A percentile compares a stretch with the other conserved stretches of the same genome.
These are phyloP conservation scores for Bubalus kerabau DNA, from an alignment of 2,113 vertebrate species.

Conservation along the genomic window DNA sequence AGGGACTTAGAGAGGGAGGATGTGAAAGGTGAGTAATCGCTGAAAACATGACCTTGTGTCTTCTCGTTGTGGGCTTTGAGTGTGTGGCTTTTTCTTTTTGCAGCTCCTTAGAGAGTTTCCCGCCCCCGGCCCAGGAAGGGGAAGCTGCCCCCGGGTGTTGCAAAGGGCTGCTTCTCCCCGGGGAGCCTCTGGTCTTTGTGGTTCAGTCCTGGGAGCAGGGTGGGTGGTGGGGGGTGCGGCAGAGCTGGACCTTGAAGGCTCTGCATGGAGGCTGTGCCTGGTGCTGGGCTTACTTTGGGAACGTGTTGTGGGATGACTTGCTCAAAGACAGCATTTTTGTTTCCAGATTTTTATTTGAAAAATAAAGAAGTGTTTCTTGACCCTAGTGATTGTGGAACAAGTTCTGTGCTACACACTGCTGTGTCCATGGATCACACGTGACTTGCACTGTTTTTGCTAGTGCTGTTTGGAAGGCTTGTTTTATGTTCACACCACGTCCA, in stretches of 20 bases:
- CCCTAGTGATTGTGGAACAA: rapidly evolving
- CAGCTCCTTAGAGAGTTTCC: conserved; percentile 10
- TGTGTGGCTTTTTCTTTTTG: background rate
- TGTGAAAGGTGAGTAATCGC: background rate
- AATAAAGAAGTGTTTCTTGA: background rate
- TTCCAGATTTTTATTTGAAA: background rate
- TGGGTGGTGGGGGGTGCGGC: background rate
- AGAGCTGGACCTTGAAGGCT: background rate
- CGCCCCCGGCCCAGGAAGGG: conserved; percentile 30
- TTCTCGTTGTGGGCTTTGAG: background rate
- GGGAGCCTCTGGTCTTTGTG: background rate
- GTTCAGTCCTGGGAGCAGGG: background rate
- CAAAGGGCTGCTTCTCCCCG: background rate
- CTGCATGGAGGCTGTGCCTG: background rate
- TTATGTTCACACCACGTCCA: rapidly evolving
- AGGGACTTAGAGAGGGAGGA: background rate
- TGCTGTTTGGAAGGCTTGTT: background rate
- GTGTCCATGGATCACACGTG: background rate
- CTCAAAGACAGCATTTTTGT: background rate
- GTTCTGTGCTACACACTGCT: rapidly evolving
- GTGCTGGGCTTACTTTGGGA: background rate
- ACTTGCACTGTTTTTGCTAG: no score
- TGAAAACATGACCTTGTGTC: background rate
- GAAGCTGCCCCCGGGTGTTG: conserved; percentile 17
- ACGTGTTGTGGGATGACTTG: rapidly evolving